phyloP scores from a whole-genome alignment of 2,113 vertebrate genomes.

The Phrynocephalus versicolor region DNA sequence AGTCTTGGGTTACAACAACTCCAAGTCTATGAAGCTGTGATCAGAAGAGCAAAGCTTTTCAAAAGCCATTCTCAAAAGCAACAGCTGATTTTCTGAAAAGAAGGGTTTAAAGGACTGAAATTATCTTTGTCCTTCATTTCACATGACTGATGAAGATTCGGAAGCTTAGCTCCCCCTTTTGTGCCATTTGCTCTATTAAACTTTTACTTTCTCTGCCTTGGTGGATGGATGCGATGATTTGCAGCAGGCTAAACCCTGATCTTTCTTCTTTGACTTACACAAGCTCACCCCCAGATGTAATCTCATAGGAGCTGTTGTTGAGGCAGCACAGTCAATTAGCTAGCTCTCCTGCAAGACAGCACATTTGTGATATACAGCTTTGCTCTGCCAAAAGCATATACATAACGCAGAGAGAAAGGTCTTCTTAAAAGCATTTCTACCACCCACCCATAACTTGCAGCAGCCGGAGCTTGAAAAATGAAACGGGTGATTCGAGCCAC shows the following conservation, averaged over 20 bases:
- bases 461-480: background rate
- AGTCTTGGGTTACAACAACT: accelerated
- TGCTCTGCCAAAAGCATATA: constrained; percentile 5
- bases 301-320: constrained; percentile 9
- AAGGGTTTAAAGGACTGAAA: background rate
- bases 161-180: background rate
- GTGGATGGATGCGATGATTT: background rate
- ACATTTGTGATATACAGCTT: constrained; percentile 12
- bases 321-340: background rate
- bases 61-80: background rate
- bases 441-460: background rate
- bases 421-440: constrained; percentile 15
- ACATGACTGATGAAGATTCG: background rate
- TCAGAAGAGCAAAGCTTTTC: background rate
- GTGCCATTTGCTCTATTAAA: background rate
- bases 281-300: constrained; percentile 5
- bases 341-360: background rate
- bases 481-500: background rate
- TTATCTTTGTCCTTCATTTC: background rate
- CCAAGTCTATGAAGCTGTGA: background rate
- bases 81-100: background rate
- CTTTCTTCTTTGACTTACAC: background rate
- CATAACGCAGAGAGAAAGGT: background rate
- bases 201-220: background rate
- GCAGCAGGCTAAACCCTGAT: background rate